A percentile compares a stretch with the other conserved stretches of the same genome.
phyloP scores from a whole-genome alignment of 2,797 vertebrate genomes.

The Botia kubotai region DNA sequence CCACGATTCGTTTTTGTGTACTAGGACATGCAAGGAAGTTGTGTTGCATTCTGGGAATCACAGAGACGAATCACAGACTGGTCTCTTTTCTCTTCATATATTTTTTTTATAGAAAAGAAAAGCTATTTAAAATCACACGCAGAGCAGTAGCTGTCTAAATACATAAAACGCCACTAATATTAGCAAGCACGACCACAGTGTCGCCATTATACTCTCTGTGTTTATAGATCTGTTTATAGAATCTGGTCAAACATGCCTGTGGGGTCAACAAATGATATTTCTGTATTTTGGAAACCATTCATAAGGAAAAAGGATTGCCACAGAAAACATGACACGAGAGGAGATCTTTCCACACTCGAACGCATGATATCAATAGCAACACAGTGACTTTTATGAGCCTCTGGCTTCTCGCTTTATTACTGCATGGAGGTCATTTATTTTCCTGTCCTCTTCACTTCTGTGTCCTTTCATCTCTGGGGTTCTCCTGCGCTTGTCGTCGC shows the following conservation, averaged over 20 bases:
- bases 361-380: conserved; percentile 25
- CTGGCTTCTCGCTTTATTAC: not conserved
- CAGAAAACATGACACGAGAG: not conserved
- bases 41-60: no score
- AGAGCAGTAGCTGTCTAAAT: not conserved
- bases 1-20: no score
- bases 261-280: not conserved
- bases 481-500: no score
- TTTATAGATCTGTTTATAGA: conserved; percentile 33
- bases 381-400: not conserved
- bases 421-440: not conserved
- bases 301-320: not conserved
- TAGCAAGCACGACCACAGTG: conserved; percentile 21
- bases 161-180: not conserved
- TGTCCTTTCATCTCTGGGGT: not conserved
- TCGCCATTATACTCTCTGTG: conserved; percentile 27
- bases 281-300: conserved; percentile 39
- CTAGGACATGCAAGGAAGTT: not conserved
- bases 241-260: no score
- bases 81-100: no score
- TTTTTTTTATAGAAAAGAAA: not conserved
- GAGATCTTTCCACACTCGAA: conserved; percentile 3
- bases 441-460: not conserved
- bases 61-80: not conserved
- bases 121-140: no score